Evolutionary conservation across 1,140 invertebrate species (phyloP), one percentile per base, ranked within the genome.

Genomic region (Drosophila carrolli): DNA sequence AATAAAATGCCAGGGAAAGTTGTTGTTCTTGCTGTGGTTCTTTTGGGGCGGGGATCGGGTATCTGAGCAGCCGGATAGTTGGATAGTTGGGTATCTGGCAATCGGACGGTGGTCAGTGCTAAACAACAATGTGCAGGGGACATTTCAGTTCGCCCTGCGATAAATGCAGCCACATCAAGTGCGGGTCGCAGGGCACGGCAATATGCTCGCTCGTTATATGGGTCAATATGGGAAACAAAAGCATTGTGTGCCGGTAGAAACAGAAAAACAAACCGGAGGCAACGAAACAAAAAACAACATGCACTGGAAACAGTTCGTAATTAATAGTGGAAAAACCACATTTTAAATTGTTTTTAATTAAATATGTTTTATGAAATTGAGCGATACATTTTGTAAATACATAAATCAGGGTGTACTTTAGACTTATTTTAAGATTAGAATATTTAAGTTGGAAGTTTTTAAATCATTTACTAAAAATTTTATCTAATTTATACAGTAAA

Each of bases 201-300:
- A 82, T 75, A 61, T 57, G 73, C 53, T 84, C 57, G 63, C 72
- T 84, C 51, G 61, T 77, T 61, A 80, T 83, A 89, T 88, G 79
- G 83, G 83, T 88, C 83, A 89, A 89, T 80, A 77, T 71, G 73
- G 72, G 63, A 86, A 86, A 86, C 83, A 88, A 83, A 79, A 79
- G 71, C 66, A 54, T 68, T 84, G 81, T 72, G 23, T 54, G 66
- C 48, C 79, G 57, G 55, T 65, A 73, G 44, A 61, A 71, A 23
- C 43, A 50, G 44, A 48, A 58, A 53, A 50, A 41, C 55, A 61
- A 62, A 35, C 47, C 38, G 16, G 58, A 59, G 43, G 51, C 65
- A 71, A 66, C 48, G 43, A n/a, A 44, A 60, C 44, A 73, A 79
- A 67, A 53, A 60, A 75, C 14, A 37, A 51, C 43, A 16, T 48